Evolutionary conservation across 2,113 vertebrate species (phyloP).

Genomic region (Brachypteracias leptosomus): DNA sequence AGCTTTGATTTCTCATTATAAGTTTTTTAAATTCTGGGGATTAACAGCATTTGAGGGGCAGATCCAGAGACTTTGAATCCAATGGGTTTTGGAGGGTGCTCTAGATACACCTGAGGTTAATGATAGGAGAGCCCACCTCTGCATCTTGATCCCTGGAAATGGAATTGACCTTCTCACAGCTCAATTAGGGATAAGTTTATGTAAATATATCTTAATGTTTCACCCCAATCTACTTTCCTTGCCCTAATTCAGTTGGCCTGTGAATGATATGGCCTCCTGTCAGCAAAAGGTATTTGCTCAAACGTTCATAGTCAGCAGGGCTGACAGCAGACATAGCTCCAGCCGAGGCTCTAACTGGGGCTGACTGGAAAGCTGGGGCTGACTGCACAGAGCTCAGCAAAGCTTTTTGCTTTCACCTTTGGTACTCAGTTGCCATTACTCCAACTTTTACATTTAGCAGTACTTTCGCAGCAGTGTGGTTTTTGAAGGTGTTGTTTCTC

Average conservation of each 20-base stretch:
- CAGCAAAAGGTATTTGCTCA: neutral
- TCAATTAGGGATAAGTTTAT: neutral
- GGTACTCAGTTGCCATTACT: neutral
- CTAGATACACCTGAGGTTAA: neutral
- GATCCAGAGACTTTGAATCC: neutral
- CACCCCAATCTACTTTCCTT: neutral
- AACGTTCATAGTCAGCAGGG: neutral
- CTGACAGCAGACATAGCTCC: neutral
- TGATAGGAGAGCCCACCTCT: neutral
- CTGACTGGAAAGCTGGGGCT: neutral
- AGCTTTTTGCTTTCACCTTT: neutral
- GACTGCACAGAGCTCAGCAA: neutral
- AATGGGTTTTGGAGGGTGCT: neutral
- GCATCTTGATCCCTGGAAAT: slow-evolving; percentile 27
- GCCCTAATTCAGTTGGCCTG: neutral
- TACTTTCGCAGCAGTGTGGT: neutral
- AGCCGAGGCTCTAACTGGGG: neutral
- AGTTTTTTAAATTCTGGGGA: neutral
- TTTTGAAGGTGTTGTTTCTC: neutral
- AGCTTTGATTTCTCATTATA: slow-evolving; percentile 18
- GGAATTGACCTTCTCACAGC: slow-evolving; percentile 19
- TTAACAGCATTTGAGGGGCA: neutral
- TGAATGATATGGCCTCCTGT: neutral
- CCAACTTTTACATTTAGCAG: neutral
- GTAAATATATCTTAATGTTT: neutral